Conservation (phyloP, 2,888 invertebrate species). For the Phyto melanocephala region DNA sequence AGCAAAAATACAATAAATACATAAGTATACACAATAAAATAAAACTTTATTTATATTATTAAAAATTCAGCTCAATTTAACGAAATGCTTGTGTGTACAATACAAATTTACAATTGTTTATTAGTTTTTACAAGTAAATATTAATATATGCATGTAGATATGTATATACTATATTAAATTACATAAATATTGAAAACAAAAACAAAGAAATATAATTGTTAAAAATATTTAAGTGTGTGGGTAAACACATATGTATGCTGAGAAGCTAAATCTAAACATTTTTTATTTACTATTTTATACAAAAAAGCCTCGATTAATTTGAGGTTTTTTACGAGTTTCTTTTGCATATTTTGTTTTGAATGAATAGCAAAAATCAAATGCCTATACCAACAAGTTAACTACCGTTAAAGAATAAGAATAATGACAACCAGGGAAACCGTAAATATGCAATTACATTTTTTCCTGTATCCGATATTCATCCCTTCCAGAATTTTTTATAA, state of each 20-base stretch:
- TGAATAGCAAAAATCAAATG: not conserved
- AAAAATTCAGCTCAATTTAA: not conserved
- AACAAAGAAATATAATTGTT: not conserved
- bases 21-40: not conserved
- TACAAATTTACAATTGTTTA: not conserved
- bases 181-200: not conserved
- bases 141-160: no score
- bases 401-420: no score
- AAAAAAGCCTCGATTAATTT: not conserved
- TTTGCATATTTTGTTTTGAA: slow-evolving; percentile 13
- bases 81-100: slow-evolving; percentile 8
- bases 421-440: no score
- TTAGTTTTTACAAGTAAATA: no score
- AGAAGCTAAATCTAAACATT: not conserved
- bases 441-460: no score
- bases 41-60: slow-evolving; percentile 14
- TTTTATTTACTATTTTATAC: slow-evolving; percentile 19
- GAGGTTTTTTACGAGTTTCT: not conserved
- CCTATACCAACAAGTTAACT: no score
- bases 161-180: no score
- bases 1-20: no score
- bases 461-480: no score
- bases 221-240: not conserved
- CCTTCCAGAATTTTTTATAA: no score
- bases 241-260: not conserved